Conservation (phyloP, 2,797 vertebrate species). For the Thamnophis elegans region DNA sequence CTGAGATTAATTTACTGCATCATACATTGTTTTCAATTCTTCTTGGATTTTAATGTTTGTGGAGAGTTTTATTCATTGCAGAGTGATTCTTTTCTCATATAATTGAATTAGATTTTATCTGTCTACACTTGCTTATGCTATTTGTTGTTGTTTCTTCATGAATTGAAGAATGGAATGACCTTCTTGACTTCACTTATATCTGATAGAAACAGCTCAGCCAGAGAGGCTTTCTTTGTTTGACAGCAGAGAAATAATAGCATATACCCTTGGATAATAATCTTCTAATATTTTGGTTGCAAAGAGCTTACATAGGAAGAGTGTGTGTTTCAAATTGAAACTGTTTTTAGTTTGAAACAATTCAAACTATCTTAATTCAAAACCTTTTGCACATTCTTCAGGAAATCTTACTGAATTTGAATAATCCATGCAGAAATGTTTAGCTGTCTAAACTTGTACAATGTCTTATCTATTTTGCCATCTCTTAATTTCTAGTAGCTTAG, state of each 20-base stretch:
- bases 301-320: background rate
- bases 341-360: background rate
- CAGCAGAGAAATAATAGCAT: background rate
- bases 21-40: background rate
- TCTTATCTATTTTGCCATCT: background rate
- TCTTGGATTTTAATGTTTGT: background rate
- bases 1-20: background rate
- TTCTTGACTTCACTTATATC: background rate
- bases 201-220: background rate
- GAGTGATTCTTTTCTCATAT: slow-evolving; percentile 13
- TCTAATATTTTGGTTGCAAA: slow-evolving; percentile 8
- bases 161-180: slow-evolving; percentile 16
- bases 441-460: background rate
- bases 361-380: background rate
- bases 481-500: background rate
- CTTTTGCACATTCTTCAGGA: background rate
- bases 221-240: background rate
- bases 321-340: background rate
- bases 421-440: background rate
- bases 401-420: background rate
- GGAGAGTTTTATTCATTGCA: background rate
- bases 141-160: background rate
- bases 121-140: background rate
- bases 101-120: background rate
- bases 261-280: background rate